Evolutionary conservation across 2,888 invertebrate species (phyloP).

Genomic region (Archips xylosteana): DNA sequence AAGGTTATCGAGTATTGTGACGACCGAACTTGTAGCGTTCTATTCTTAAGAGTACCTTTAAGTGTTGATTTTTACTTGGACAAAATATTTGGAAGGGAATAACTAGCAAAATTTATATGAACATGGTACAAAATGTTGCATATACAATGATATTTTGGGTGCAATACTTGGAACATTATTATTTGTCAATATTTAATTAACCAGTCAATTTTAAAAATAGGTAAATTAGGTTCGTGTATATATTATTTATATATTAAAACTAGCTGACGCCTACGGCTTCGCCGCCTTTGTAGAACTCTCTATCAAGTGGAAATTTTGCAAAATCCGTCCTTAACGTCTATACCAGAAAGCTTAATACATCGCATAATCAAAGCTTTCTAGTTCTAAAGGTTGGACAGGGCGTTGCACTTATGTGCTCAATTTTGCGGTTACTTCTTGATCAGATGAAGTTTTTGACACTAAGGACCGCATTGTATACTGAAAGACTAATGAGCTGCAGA

Average conservation of each 20-base stretch:
- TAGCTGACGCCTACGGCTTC: neutral
- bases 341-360: too few species aligned
- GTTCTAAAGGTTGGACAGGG: too few species aligned
- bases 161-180: slow-evolving; percentile 55
- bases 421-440: neutral
- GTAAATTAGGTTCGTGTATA: slow-evolving; percentile 13
- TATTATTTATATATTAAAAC: slow-evolving; percentile 14
- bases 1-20: slow-evolving; percentile 1
- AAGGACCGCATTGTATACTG: neutral
- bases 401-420: too few species aligned
- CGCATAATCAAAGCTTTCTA: too few species aligned
- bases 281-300: too few species aligned
- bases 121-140: slow-evolving; percentile 50
- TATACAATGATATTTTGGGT: slow-evolving; percentile 54
- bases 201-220: slow-evolving; percentile 37
- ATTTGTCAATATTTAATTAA: slow-evolving; percentile 39
- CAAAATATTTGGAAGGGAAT: slow-evolving; percentile 1
- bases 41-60: slow-evolving; percentile 7
- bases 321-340: neutral
- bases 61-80: slow-evolving; percentile 2
- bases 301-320: neutral
- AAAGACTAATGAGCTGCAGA: neutral
- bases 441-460: neutral
- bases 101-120: slow-evolving; percentile 45
- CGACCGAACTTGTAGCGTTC: slow-evolving; percentile 2